A percentile compares a stretch with the other conserved stretches of the same genome.
These are phyloP conservation scores for Hoplias malabaricus DNA, from an alignment of 2,113 vertebrate species.

Conservation along the genomic window DNA sequence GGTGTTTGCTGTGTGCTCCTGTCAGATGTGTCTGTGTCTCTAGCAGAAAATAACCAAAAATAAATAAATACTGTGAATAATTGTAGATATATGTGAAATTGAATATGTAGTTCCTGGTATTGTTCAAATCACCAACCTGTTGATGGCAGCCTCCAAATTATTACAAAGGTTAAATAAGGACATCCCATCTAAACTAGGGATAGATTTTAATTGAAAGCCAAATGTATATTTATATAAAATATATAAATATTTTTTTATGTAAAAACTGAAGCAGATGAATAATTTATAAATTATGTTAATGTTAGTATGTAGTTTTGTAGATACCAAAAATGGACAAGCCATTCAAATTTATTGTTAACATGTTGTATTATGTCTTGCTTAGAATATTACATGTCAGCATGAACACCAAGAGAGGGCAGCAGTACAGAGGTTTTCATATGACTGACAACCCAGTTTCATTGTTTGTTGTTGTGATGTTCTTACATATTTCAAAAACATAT, in stretches of 20 bases:
- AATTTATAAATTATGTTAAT: too few relatives aligned
- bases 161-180: too few relatives aligned
- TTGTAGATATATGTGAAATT: not conserved
- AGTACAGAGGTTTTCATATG: not conserved
- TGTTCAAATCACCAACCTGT: too few relatives aligned
- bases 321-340: too few relatives aligned
- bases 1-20: not conserved
- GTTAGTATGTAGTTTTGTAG: too few relatives aligned
- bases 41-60: not conserved
- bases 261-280: too few relatives aligned
- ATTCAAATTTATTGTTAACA: too few relatives aligned
- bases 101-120: too few relatives aligned
- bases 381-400: not conserved
- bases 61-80: not conserved
- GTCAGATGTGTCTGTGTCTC: not conserved
- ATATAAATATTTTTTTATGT: too few relatives aligned
- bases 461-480: not conserved
- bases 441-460: not conserved
- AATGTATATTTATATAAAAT: not conserved
- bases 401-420: slow-evolving; percentile 32
- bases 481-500: not conserved
- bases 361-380: not conserved
- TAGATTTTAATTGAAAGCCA: too few relatives aligned
- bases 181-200: too few relatives aligned
- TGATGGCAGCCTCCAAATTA: too few relatives aligned